Conservation (phyloP, 2,113 vertebrate genomes). For the Onychorhynchus coronatus region DNA sequence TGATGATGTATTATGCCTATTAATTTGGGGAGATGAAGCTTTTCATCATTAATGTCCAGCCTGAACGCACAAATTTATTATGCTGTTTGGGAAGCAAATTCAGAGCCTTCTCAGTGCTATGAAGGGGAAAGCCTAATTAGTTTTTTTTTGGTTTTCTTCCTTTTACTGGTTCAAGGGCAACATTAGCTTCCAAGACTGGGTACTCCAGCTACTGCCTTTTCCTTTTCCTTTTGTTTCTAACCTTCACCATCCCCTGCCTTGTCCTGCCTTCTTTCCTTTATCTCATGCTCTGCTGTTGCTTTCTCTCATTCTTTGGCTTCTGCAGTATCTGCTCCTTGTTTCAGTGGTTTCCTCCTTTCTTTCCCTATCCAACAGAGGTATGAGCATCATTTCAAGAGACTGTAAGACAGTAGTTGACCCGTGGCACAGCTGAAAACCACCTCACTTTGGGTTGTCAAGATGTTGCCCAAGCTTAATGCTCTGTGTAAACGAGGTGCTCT, state of each 20-base stretch:
- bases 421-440: neutral
- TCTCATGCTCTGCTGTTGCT: neutral
- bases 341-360: neutral
- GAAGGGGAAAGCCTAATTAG: neutral
- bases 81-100: neutral
- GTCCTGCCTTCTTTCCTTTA: neutral
- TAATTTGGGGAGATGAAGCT: neutral
- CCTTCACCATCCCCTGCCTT: neutral
- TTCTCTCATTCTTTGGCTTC: neutral
- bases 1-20: conserved; percentile 18
- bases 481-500: neutral
- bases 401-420: neutral
- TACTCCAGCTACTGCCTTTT: neutral
- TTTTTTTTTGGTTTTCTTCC: neutral
- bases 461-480: neutral
- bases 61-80: neutral
- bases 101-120: neutral
- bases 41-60: neutral
- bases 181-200: neutral
- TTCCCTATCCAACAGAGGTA: neutral
- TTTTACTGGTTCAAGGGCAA: neutral
- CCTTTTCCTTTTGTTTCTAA: neutral
- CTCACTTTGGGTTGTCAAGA: neutral
- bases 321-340: neutral
- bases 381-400: neutral